Evolutionary conservation across 1,140 invertebrate genomes (phyloP).

Genomic region (Apis cerana): DNA sequence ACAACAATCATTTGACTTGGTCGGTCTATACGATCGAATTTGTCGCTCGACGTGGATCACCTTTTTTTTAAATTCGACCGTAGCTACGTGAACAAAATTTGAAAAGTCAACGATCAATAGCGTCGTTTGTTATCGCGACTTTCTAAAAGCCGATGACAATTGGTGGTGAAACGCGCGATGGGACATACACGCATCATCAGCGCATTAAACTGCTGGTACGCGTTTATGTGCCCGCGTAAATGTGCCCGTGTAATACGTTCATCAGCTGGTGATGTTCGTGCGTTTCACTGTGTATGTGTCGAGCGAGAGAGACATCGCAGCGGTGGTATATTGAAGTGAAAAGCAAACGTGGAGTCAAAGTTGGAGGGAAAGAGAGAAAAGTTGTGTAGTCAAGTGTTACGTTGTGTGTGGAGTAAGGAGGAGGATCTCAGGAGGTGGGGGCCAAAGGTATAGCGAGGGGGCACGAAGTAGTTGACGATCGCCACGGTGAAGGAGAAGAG

Average conservation of each 20-base stretch:
- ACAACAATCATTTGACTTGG: not conserved
- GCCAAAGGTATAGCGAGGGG: slow-evolving; percentile 56
- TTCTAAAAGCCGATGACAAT: slow-evolving; percentile 36
- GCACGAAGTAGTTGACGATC: slow-evolving; percentile 61
- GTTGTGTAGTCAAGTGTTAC: slow-evolving; percentile 66
- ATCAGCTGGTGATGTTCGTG: slow-evolving; percentile 38
- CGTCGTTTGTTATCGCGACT: slow-evolving; percentile 3
- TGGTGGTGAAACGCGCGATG: slow-evolving; percentile 24
- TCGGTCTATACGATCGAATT: not conserved
- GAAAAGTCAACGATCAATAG: not conserved
- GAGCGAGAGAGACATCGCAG: slow-evolving; percentile 30
- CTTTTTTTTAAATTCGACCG: not conserved
- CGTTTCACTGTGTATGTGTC: slow-evolving; percentile 30
- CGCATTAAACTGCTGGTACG: slow-evolving; percentile 53
- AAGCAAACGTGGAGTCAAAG: not conserved
- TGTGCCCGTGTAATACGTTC: slow-evolving; percentile 55
- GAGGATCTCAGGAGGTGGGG: slow-evolving; percentile 65
- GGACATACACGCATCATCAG: slow-evolving; percentile 37
- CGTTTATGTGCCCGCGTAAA: slow-evolving; percentile 55
- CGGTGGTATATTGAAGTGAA: slow-evolving; percentile 19
- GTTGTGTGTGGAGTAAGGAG: slow-evolving; percentile 65
- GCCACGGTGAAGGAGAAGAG: slow-evolving; percentile 41
- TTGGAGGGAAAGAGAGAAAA: slow-evolving; percentile 36
- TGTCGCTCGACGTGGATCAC: not conserved
- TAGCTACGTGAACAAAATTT: slow-evolving; percentile 2